Conservation (phyloP, 2,113 vertebrate genomes). For the Ammodytes marinus region DNA sequence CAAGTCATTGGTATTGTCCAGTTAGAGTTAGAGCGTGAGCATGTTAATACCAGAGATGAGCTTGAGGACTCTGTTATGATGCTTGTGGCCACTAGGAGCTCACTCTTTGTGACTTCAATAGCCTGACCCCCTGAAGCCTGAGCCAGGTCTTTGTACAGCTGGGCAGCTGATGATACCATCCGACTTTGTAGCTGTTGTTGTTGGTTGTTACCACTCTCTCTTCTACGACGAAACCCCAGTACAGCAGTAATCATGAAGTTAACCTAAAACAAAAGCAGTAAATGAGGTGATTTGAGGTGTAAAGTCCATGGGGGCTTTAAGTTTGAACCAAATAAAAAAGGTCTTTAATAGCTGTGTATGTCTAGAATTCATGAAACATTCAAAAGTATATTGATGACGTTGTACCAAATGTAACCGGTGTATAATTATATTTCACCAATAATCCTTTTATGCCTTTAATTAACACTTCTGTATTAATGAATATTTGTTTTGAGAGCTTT, state of each 20-base stretch:
- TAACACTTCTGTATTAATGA: too few species aligned
- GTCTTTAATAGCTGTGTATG: neutral
- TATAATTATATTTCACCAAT: too few species aligned
- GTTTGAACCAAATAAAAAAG: neutral
- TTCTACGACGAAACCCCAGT: neutral
- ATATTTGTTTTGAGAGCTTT: too few species aligned
- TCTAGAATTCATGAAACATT: neutral
- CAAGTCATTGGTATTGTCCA: neutral
- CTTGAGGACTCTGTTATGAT: slow-evolving; percentile 61
- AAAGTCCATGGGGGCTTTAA: neutral
- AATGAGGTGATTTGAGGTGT: neutral
- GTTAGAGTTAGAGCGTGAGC: neutral
- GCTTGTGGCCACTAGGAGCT: slow-evolving; percentile 49
- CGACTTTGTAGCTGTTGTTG: neutral
- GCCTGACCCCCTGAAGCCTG: slow-evolving; percentile 74
- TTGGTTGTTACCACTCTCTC: neutral
- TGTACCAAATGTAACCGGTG: too few species aligned
- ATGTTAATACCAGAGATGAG: slow-evolving; percentile 59
- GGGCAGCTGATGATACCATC: neutral
- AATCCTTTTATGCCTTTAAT: too few species aligned
- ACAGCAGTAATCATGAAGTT: slow-evolving; percentile 69
- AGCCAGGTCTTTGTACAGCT: slow-evolving; percentile 75
- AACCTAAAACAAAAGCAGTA: slow-evolving; percentile 50
- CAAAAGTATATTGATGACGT: too few species aligned
- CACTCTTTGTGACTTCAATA: slow-evolving; percentile 62